phyloP scores from a whole-genome alignment of 2,113 vertebrate genomes.

The Phoenicopterus ruber region DNA sequence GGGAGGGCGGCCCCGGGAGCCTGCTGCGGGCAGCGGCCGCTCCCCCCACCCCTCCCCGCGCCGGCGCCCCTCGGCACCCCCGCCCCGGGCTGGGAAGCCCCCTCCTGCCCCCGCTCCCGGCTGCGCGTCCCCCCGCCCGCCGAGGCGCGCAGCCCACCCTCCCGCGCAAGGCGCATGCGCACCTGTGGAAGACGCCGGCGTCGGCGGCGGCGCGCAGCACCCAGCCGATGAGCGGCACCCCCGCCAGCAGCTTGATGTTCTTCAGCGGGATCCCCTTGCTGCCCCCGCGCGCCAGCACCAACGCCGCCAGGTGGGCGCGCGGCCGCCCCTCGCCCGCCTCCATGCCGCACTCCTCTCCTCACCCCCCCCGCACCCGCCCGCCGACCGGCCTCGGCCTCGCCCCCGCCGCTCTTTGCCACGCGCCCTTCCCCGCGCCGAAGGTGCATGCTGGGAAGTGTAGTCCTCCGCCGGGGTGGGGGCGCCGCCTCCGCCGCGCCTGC shows the following conservation, averaged over 20 bases:
- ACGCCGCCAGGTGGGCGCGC: conserved; percentile 70
- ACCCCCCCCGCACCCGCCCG: no score
- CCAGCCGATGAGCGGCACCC: conserved; percentile 86
- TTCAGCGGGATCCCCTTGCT: conserved; percentile 88
- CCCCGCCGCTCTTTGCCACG: neutral
- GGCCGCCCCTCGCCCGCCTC: conserved; percentile 30
- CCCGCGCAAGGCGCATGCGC: neutral
- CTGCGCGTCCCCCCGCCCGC: neutral
- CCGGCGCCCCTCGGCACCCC: fast-evolving
- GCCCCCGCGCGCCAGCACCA: conserved; percentile 85
- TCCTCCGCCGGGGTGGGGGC: neutral
- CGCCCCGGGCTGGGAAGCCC: neutral
- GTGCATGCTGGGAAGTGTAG: neutral
- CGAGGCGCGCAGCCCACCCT: neutral
- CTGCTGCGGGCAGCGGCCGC: no score
- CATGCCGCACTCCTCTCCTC: conserved; percentile 16
- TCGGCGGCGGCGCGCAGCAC: conserved; percentile 82
- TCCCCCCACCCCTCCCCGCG: no score
- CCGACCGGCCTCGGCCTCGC: no score
- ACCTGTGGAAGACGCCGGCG: conserved; percentile 83
- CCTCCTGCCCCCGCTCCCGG: no score
- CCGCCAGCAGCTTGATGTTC: conserved; percentile 85
- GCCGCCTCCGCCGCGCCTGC: neutral
- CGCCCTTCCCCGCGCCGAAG: neutral
- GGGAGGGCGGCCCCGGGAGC: neutral